Evolutionary conservation across 2,797 vertebrate genomes (phyloP), one percentile per base, ranked within the genome.

Genomic region (Chelidonichthys spinosus): DNA sequence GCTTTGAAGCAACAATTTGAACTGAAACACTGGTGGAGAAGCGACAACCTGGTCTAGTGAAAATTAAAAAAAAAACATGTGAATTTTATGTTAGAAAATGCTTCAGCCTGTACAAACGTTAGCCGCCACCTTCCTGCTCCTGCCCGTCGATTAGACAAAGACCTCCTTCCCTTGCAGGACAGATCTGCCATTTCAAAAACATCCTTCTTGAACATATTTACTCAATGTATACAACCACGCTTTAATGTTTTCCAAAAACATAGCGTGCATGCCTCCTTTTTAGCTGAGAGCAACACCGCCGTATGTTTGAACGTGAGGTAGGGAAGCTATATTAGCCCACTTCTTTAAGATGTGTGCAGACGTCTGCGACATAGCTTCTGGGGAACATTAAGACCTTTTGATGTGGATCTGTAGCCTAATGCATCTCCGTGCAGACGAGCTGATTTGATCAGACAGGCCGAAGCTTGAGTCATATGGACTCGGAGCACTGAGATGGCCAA

Each of bases 311-410:
- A 74, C 78, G 50, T 69, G 68, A 83, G 43, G 54, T 66, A 50
- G 75, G 74, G 63, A 59, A 33, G 39, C 62, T 46, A 15, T 81
- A 42, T 78, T 50, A 63, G 43, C 49, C 78, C 42, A 63, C 59
- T 74, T 80, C 73, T 86, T 85, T 82, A 81, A 83, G 78, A 86
- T 79, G 80, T 60, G 40, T 44, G 66, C 69, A 65, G 83, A 84
- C 50, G 11, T 87, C 81, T 71, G 82, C 11, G 37, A 76, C 47
- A 63, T 81, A 52, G 76, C 87, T 90, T 87, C 85, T 91, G 85
- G 87, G 85, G 73, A 67, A 78, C 81, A 81, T 91, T 87, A 86
- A 78, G 79, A 69, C 61, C 82, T 70, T 92, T 92, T 93, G 84
- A 92, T 80, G 86, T 86, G 75, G 83, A 86, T 83, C 67, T 85